Conservation (phyloP, 2,888 invertebrate species). For the Neoscelio sp. region DNA sequence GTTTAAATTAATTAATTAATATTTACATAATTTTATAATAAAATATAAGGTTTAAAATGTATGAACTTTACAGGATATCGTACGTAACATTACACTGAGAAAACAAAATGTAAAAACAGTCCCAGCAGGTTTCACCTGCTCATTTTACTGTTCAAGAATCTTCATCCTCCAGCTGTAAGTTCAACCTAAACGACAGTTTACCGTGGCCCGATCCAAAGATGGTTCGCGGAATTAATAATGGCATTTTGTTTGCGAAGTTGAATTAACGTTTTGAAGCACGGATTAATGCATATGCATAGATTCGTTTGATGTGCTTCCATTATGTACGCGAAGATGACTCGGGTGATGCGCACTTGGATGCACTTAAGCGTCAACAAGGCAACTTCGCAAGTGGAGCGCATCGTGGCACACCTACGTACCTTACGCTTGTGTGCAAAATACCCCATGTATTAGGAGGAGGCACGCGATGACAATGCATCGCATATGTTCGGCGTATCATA, state of each 20-base stretch:
- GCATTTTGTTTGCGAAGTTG: slow-evolving; percentile 50
- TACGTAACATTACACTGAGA: too few species aligned
- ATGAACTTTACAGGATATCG: too few species aligned
- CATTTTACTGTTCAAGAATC: too few species aligned
- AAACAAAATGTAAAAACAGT: too few species aligned
- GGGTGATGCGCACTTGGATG: slow-evolving; percentile 61
- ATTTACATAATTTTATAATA: too few species aligned
- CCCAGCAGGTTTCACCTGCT: too few species aligned
- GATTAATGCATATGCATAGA: slow-evolving; percentile 62
- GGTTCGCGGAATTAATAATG: slow-evolving; percentile 11
- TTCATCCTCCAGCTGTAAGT: too few species aligned
- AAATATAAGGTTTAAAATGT: too few species aligned
- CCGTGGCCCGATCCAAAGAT: slow-evolving; percentile 18
- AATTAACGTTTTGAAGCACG: slow-evolving; percentile 46
- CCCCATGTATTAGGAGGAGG: slow-evolving; percentile 42
- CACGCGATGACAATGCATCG: slow-evolving; percentile 76
- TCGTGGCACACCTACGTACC: slow-evolving; percentile 36
- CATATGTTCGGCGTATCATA: slow-evolving; percentile 78
- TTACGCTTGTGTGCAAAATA: slow-evolving; percentile 35
- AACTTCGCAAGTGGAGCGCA: slow-evolving; percentile 3
- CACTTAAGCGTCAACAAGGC: slow-evolving; percentile 62
- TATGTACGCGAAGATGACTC: slow-evolving; percentile 59
- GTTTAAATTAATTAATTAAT: too few species aligned
- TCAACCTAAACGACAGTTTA: too few species aligned
- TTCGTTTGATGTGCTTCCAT: slow-evolving; percentile 60